Percentiles rank a stretch among this genome's conserved stretches.
These are phyloP conservation scores for Latrodectus elegans DNA, from an alignment of 2,888 invertebrate genomes.

Conservation along the genomic window DNA sequence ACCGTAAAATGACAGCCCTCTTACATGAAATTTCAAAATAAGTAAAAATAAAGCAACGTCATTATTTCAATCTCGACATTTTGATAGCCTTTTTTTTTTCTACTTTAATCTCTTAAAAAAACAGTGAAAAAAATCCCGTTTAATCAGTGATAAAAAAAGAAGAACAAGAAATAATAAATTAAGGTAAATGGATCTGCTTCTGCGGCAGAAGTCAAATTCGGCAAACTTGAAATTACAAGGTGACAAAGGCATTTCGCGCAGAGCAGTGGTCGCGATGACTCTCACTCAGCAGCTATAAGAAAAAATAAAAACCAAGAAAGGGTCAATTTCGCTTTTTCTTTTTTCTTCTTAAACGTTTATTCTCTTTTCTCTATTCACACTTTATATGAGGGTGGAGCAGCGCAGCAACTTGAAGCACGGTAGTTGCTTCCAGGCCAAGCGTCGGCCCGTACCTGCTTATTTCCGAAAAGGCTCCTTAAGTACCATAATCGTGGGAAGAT, in stretches of 20 bases:
- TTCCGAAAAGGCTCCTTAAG: conserved; percentile 11
- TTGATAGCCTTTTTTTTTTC: no score
- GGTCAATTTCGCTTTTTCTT: not conserved
- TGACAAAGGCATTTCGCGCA: conserved; percentile 7
- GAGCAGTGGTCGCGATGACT: conserved; percentile 12
- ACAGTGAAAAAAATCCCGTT: no score
- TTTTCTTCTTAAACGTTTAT: conserved; percentile 31
- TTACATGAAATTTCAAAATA: no score
- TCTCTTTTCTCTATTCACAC: conserved; percentile 38
- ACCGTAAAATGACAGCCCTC: no score
- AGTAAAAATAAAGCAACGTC: no score
- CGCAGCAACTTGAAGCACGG: not conserved
- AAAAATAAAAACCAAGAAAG: not conserved
- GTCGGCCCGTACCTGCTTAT: conserved; percentile 20
- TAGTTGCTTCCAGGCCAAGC: not conserved
- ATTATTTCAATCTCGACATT: no score
- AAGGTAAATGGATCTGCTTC: conserved; percentile 3
- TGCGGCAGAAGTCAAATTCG: conserved; percentile 23
- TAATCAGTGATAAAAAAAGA: not conserved
- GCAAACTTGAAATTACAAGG: conserved; percentile 36
- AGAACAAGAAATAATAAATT: not conserved
- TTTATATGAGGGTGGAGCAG: conserved; percentile 14
- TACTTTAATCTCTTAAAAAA: no score
- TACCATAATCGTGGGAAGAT: conserved; percentile 23
- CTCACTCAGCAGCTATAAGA: not conserved